Evolutionary conservation across 2,888 invertebrate species (phyloP), one percentile per base, ranked within the genome.

Genomic region (Perizoma affinitatum): DNA sequence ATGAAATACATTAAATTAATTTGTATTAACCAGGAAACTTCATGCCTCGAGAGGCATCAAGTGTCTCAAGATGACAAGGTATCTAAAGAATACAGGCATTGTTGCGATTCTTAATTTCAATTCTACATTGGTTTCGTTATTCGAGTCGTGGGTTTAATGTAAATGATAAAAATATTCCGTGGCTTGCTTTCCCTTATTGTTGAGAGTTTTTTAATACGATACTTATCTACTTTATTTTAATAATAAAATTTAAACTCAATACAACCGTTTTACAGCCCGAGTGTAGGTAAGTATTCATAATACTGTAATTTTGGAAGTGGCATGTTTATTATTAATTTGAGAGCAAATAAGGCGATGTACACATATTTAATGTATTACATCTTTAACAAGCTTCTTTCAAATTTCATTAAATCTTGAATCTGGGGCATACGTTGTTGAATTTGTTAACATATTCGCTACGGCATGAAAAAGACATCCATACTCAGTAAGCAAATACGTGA

Each of bases 141-240:
- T 48, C 49, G 74, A 71, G 75, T 70, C 68, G 71, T 65, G 70
- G 68, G 70, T 75, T 75, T 79, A 80, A 82, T 82, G 76, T 76
- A 79, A 82, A 83, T 76, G 69, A 73, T 76, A 79, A 79, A 78
- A 80, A 75, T 74, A 74, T 74, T 76, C 69, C 67, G 71, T 66
- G 67, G 57, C 51, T 50, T 54, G 50, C 48, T 46, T 49, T 44
- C 40, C 61, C 70, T 70, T 75, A 69, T 73, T 76, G 70, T 51
- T 41, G 70, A 61, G 55, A 60, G 61, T 42, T 70, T 74, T 70
- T 69, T 70, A 66, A 67, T 54, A 65, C 55, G 11, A 56, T 54
- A 41, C 34, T 48, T 61, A 56, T 47, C 65, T 66, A 67, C 65
- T 69, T 61, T 65, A 65, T 66, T 52, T 54, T 46, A 54, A 51